Evolutionary conservation across 2,797 vertebrate species (phyloP).

Genomic region (Clangula hyemalis): DNA sequence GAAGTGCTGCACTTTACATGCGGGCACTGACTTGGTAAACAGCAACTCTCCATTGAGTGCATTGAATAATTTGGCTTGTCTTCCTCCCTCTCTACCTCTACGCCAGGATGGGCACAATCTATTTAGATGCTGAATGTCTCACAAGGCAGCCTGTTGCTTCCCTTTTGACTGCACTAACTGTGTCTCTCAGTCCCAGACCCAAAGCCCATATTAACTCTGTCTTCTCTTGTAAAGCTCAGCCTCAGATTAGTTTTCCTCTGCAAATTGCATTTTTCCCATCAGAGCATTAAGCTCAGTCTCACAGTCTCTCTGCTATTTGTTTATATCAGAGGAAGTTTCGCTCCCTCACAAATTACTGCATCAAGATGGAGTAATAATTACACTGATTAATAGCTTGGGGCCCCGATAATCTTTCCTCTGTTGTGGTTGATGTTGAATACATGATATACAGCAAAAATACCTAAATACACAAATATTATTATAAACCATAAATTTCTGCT

Average conservation of each 20-base stretch:
- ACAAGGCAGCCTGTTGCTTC: neutral
- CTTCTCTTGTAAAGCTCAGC: neutral
- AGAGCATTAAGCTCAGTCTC: neutral
- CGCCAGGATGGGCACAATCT: neutral
- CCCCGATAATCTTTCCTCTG: rapidly evolving
- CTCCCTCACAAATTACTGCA: neutral
- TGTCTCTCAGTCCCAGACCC: neutral
- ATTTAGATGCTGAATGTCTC: neutral
- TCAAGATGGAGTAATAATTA: neutral
- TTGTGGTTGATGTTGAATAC: neutral
- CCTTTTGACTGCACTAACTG: neutral
- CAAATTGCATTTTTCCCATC: neutral
- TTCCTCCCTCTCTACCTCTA: neutral
- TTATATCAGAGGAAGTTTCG: neutral
- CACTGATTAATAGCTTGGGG: neutral
- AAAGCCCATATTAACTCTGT: neutral
- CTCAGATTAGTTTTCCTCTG: neutral
- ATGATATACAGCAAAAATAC: neutral
- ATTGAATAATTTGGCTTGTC: neutral
- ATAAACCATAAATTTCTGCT: neutral
- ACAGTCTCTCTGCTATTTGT: neutral
- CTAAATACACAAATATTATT: neutral
- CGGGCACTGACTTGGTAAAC: neutral
- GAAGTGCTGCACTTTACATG: neutral
- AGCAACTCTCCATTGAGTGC: neutral